Conservation (phyloP, 2,888 invertebrate species). For the Acleris literana region DNA sequence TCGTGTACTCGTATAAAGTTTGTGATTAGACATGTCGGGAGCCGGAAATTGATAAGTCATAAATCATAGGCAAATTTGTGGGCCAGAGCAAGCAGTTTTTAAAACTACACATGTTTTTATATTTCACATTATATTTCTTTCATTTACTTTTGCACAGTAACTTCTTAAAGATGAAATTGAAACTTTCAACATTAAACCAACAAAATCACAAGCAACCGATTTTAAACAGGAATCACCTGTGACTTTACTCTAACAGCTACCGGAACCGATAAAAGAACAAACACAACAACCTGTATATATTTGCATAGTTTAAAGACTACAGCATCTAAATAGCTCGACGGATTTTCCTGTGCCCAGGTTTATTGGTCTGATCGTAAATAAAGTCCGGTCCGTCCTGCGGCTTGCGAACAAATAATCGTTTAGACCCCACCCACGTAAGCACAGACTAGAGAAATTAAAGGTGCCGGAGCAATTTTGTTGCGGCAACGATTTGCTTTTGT, state of each 20-base stretch:
- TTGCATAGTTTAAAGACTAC: constrained; percentile 37
- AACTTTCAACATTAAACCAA: too few relatives aligned
- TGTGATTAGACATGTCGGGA: too few relatives aligned
- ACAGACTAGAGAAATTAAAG: constrained; percentile 38
- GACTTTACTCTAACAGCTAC: background rate
- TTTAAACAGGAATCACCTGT: background rate
- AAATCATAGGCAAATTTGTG: too few relatives aligned
- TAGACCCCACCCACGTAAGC: constrained; percentile 40
- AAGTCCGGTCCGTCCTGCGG: constrained; percentile 48
- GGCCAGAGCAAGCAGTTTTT: too few relatives aligned
- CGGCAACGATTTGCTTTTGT: background rate
- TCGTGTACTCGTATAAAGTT: too few relatives aligned
- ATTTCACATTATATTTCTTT: too few relatives aligned
- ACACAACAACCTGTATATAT: background rate
- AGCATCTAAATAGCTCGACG: constrained; percentile 48
- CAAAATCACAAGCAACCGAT: too few relatives aligned
- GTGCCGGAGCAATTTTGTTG: background rate
- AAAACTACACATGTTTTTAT: too few relatives aligned
- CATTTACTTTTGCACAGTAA: too few relatives aligned
- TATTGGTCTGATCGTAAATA: constrained; percentile 55
- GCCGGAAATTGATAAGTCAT: too few relatives aligned
- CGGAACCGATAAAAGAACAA: background rate
- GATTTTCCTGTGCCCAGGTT: constrained; percentile 50
- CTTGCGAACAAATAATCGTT: constrained; percentile 54
- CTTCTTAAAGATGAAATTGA: too few relatives aligned